These are phyloP conservation scores for Karalla daura DNA, from an alignment of 2,797 vertebrate genomes.

Conservation along the genomic window DNA sequence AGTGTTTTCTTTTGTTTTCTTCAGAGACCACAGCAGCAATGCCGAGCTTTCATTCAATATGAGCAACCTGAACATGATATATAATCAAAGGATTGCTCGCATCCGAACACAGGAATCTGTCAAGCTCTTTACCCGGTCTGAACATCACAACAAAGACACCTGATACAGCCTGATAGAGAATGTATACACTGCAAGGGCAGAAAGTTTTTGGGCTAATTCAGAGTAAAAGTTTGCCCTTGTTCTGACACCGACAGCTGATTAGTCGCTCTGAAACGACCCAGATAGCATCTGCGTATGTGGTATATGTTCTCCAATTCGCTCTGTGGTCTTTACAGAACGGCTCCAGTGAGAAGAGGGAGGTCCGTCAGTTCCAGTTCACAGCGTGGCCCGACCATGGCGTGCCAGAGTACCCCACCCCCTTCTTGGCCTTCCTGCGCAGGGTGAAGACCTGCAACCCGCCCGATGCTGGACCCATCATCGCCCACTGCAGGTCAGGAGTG, in stretches of 20 bases:
- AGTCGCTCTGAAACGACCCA: not conserved
- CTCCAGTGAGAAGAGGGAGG: conserved; percentile 97
- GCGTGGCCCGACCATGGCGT: conserved; percentile 98
- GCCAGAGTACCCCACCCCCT: conserved; percentile 96
- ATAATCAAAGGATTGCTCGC: not conserved
- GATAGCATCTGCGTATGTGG: no score
- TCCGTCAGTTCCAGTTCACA: conserved; percentile 98
- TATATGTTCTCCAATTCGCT: no score
- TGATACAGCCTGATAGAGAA: not conserved
- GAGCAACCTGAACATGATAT: not conserved
- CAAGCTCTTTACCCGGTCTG: not conserved
- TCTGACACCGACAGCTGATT: not conserved
- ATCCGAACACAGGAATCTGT: not conserved
- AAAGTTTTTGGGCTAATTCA: not conserved
- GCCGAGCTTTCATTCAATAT: not conserved
- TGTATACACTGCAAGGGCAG: not conserved
- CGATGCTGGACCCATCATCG: conserved; percentile 93
- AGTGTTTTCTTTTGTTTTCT: not conserved
- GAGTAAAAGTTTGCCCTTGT: not conserved
- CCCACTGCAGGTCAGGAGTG: conserved; percentile 93
- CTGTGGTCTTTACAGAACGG: conserved; percentile 86
- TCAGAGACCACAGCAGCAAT: not conserved
- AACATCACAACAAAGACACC: not conserved
- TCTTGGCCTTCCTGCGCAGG: conserved; percentile 96
- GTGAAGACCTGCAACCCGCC: conserved; percentile 98